These are phyloP conservation scores for Halocaridina rubra DNA, from an alignment of 2,888 invertebrate genomes.

Conservation along the genomic window DNA sequence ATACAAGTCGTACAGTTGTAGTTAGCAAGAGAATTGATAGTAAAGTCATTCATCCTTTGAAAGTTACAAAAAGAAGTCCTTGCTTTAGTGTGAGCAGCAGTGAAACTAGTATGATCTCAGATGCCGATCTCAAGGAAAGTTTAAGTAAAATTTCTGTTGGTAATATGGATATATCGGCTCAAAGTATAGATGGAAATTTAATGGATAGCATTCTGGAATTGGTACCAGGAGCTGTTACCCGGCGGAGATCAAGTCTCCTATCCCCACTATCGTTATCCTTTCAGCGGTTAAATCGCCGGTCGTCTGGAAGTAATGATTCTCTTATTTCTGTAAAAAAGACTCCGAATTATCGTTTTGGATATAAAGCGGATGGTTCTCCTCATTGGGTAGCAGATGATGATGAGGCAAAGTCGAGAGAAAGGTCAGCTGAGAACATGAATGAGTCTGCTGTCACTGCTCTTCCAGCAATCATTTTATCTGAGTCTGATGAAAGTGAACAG, in stretches of 20 bases:
- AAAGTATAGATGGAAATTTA: constrained; percentile 16
- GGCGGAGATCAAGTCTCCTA: constrained; percentile 32
- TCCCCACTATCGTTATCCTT: constrained; percentile 3
- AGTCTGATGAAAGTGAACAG: constrained; percentile 14
- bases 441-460: not conserved
- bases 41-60: not conserved
- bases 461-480: not conserved
- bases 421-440: not conserved
- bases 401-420: not conserved
- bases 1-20: constrained; percentile 15
- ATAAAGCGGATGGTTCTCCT: not conserved
- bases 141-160: not conserved
- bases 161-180: not conserved
- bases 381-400: not conserved
- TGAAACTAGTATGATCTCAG: not conserved
- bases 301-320: not conserved
- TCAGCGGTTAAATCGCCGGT: not conserved
- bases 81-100: not conserved
- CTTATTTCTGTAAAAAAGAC: too few relatives aligned
- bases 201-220: constrained; percentile 42
- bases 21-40: constrained; percentile 18
- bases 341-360: too few relatives aligned
- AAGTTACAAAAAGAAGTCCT: not conserved
- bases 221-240: constrained; percentile 37
- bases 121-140: not conserved